These are phyloP conservation scores for Aspiorhynchus laticeps DNA, from an alignment of 2,113 vertebrate species.

Conservation along the genomic window DNA sequence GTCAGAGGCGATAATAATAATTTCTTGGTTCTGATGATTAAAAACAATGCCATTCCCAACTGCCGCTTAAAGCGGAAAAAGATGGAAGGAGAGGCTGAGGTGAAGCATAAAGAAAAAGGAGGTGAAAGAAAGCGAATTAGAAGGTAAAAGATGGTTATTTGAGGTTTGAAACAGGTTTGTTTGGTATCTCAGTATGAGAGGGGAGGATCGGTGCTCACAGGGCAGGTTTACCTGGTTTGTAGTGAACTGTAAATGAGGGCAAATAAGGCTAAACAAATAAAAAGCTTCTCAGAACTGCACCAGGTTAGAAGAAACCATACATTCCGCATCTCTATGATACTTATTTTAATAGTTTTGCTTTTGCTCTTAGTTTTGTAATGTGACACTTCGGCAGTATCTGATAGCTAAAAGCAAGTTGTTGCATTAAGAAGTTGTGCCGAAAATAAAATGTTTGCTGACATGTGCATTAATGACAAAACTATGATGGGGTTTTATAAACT, in stretches of 20 bases:
- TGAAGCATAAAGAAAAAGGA: conserved; percentile 44
- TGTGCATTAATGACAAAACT: conserved; percentile 37
- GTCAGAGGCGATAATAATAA: conserved; percentile 86
- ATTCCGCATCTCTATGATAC: neutral
- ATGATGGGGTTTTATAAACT: conserved; percentile 47
- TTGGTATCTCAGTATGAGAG: conserved; percentile 33
- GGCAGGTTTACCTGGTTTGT: conserved; percentile 63
- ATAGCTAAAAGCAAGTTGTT: conserved; percentile 27
- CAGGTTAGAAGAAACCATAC: neutral
- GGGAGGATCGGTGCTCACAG: conserved; percentile 52
- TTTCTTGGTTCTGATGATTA: conserved; percentile 86
- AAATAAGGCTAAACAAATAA: conserved; percentile 18
- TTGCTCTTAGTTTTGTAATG: neutral
- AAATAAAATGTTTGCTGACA: conserved; percentile 35
- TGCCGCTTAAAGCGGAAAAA: conserved; percentile 67
- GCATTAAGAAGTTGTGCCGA: conserved; percentile 9
- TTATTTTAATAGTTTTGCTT: conserved; percentile 20
- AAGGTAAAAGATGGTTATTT: conserved; percentile 51
- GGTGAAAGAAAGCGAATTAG: conserved; percentile 26
- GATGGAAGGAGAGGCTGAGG: conserved; percentile 59
- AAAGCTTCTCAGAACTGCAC: neutral
- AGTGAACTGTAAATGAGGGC: conserved; percentile 26
- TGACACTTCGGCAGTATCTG: neutral
- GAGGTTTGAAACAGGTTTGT: conserved; percentile 64
- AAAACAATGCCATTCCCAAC: conserved; percentile 85